A percentile compares a stretch with the other conserved stretches of the same genome.
Conservation (phyloP, 2,888 invertebrate genomes). For the Ochropleura plecta region DNA sequence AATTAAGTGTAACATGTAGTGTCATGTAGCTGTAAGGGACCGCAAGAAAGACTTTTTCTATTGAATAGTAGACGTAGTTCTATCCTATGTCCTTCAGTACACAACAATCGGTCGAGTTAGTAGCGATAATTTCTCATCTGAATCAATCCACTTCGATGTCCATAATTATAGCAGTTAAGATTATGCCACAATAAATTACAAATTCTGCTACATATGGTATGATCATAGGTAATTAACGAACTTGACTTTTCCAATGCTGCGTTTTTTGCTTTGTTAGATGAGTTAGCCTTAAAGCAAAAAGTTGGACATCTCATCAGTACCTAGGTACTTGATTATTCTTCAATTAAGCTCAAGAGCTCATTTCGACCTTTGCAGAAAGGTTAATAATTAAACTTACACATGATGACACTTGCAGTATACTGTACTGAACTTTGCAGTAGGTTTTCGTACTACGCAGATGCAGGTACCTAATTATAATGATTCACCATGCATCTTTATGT, state of each 20-base stretch:
- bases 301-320: slow-evolving; percentile 29
- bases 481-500: slow-evolving; percentile 16
- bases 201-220: not conserved
- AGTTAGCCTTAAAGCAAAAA: slow-evolving; percentile 54
- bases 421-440: slow-evolving; percentile 51
- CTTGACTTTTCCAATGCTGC: slow-evolving; percentile 23
- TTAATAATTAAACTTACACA: slow-evolving; percentile 56
- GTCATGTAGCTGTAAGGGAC: not conserved
- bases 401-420: slow-evolving; percentile 49
- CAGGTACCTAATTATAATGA: slow-evolving; percentile 14
- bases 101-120: not conserved
- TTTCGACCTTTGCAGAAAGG: slow-evolving; percentile 60
- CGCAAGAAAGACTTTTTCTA: not conserved
- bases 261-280: slow-evolving; percentile 36
- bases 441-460: not conserved
- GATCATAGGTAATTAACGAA: slow-evolving; percentile 12
- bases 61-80: not conserved
- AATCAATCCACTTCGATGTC: not conserved
- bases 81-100: not conserved
- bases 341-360: slow-evolving; percentile 59
- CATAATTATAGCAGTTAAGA: not conserved
- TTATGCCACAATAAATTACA: not conserved
- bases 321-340: slow-evolving; percentile 58
- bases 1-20: not conserved
- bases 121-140: not conserved